These are phyloP conservation scores for Poeciliopsis infans DNA, from an alignment of 2,797 vertebrate species.

Conservation along the genomic window DNA sequence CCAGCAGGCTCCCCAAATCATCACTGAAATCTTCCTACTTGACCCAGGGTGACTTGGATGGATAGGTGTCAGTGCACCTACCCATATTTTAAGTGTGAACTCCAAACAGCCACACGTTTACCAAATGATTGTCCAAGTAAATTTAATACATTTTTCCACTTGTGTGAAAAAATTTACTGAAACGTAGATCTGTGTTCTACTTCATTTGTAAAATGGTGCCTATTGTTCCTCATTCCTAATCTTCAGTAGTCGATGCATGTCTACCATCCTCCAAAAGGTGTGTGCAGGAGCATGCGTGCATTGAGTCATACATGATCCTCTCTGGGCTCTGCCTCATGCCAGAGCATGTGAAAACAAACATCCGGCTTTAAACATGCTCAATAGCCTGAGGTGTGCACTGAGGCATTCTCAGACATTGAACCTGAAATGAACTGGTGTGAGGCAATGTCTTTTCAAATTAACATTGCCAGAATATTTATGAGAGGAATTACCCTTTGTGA, in stretches of 20 bases:
- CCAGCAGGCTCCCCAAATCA: not conserved
- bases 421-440: not conserved
- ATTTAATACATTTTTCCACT: not conserved
- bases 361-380: not conserved
- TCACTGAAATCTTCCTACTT: not conserved
- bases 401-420: not conserved
- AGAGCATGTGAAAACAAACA: not conserved
- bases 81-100: not conserved
- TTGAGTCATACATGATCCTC: not conserved
- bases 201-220: not conserved
- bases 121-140: not conserved
- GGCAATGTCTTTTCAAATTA: not conserved
- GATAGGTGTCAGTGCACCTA: not conserved
- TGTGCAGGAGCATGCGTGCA: not conserved
- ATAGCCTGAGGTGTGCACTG: not conserved
- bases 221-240: not conserved
- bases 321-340: not conserved
- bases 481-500: fast-evolving
- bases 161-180: not conserved
- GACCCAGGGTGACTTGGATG: not conserved
- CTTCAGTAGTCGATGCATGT: not conserved
- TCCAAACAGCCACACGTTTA: not conserved
- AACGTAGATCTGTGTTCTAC: not conserved
- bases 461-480: not conserved
- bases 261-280: not conserved